Conservation (phyloP, 2,113 vertebrate genomes). For the Aspiorhynchus laticeps region DNA sequence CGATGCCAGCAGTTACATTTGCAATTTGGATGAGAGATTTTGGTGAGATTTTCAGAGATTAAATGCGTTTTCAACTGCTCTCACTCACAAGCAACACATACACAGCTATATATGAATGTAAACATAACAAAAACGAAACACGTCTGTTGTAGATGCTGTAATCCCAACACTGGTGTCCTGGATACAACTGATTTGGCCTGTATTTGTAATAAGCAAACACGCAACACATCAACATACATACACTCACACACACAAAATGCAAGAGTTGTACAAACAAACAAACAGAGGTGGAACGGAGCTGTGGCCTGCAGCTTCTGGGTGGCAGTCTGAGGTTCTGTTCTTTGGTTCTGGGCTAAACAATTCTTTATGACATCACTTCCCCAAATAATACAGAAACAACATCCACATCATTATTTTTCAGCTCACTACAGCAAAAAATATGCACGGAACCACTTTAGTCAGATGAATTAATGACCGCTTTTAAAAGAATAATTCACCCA, state of each 20-base stretch:
- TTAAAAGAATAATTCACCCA: not conserved
- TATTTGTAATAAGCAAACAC: not conserved
- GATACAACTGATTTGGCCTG: slow-evolving; percentile 1
- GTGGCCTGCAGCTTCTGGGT: slow-evolving; percentile 30
- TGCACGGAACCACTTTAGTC: not conserved
- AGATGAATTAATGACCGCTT: not conserved
- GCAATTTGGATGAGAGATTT: not conserved
- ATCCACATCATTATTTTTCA: slow-evolving; percentile 1
- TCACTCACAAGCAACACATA: slow-evolving; percentile 9
- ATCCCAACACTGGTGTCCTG: not conserved
- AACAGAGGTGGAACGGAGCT: not conserved
- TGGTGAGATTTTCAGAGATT: not conserved
- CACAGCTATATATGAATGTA: slow-evolving; percentile 8
- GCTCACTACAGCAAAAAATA: slow-evolving; percentile 24
- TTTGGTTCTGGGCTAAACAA: slow-evolving; percentile 47
- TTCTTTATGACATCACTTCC: not conserved
- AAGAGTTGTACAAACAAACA: not conserved
- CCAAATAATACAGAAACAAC: slow-evolving; percentile 41
- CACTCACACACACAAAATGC: not conserved
- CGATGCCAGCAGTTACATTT: not conserved
- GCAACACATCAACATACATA: slow-evolving; percentile 4
- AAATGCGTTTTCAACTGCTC: not conserved
- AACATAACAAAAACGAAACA: slow-evolving; percentile 5
- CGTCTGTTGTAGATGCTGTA: not conserved
- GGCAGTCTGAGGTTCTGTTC: slow-evolving; percentile 28